These are phyloP conservation scores for Characodon lateralis DNA, from an alignment of 2,797 vertebrate species.

Conservation along the genomic window DNA sequence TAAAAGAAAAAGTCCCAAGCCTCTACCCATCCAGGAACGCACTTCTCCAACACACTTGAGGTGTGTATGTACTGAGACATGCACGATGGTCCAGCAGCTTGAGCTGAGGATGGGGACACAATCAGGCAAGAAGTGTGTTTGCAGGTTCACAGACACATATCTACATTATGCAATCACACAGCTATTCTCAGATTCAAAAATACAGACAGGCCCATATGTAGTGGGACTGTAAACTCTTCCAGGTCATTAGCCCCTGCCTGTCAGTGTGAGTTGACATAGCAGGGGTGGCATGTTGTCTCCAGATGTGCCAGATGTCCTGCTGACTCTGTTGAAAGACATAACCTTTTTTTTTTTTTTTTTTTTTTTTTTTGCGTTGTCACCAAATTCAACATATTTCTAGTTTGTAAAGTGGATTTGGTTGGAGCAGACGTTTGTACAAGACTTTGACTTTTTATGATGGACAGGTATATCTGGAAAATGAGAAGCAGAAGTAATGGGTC, in stretches of 20 bases:
- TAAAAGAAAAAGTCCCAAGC: slow-evolving; percentile 42
- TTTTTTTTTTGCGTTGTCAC: not conserved
- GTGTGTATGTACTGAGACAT: not conserved
- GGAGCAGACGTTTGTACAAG: not conserved
- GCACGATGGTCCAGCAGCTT: slow-evolving; percentile 1
- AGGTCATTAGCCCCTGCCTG: slow-evolving; percentile 72
- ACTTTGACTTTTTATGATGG: not conserved
- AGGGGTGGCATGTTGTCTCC: slow-evolving; percentile 49
- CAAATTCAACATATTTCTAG: not conserved
- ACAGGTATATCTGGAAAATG: not conserved
- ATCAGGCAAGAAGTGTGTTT: not conserved
- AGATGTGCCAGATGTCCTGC: slow-evolving; percentile 66
- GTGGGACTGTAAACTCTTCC: slow-evolving; percentile 62
- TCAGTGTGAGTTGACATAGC: slow-evolving; percentile 62
- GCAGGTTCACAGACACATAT: not conserved
- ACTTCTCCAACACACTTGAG: slow-evolving; percentile 6
- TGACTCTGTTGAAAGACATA: slow-evolving; percentile 48
- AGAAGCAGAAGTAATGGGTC: not conserved
- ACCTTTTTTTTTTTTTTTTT: not conserved
- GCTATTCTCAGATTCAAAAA: slow-evolving; percentile 11
- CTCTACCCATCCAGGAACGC: not conserved
- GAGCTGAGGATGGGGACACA: slow-evolving; percentile 1
- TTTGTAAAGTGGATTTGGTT: not conserved
- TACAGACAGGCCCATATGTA: slow-evolving; percentile 53
- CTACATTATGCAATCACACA: not conserved